Conservation (phyloP, 2,797 vertebrate genomes). For the Tangara arthus region DNA sequence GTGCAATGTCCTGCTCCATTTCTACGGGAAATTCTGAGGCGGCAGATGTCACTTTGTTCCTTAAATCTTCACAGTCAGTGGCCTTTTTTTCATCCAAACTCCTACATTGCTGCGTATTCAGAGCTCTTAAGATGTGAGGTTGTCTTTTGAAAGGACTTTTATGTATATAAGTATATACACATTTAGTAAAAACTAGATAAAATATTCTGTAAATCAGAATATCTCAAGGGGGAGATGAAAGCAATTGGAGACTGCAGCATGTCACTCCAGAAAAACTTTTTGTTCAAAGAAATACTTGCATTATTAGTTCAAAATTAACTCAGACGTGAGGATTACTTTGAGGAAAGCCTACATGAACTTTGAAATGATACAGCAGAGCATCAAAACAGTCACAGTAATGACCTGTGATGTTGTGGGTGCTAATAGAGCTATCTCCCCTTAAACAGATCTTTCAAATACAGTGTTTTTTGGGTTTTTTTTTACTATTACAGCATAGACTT, state of each 20-base stretch:
- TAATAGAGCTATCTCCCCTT: not conserved
- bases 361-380: conserved; percentile 5
- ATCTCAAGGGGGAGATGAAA: conserved; percentile 80
- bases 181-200: conserved; percentile 70
- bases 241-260: conserved; percentile 31
- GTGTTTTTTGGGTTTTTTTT: not conserved
- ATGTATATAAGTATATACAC: not conserved
- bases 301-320: conserved; percentile 56
- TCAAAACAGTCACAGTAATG: conserved; percentile 4
- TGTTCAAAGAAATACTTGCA: conserved; percentile 44
- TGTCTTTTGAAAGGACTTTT: conserved; percentile 66
- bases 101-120: conserved; percentile 70
- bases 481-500: not conserved
- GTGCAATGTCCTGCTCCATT: not conserved
- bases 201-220: conserved; percentile 81
- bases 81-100: conserved; percentile 24
- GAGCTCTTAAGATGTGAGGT: conserved; percentile 69
- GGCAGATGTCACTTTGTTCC: conserved; percentile 9
- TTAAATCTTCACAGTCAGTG: conserved; percentile 56
- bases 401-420: not conserved
- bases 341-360: conserved; percentile 1
- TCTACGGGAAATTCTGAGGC: conserved; percentile 41
- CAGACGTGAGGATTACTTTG: conserved; percentile 20
- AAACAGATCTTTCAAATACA: not conserved
- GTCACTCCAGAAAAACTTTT: conserved; percentile 30